These are phyloP conservation scores for Hyles euphorbiae DNA, from an alignment of 1,140 invertebrate genomes.

Conservation along the genomic window DNA sequence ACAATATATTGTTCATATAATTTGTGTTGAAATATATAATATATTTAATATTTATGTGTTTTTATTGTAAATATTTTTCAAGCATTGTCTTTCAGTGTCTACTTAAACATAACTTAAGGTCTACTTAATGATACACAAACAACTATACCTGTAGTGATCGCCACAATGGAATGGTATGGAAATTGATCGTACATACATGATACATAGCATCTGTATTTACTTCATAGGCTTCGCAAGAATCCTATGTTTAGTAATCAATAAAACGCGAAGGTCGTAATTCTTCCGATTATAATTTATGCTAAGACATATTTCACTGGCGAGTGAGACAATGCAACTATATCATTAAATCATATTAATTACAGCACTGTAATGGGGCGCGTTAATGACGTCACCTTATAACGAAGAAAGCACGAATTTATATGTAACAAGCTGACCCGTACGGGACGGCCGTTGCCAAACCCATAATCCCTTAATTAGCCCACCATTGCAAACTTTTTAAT, in stretches of 20 bases:
- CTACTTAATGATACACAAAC: neutral
- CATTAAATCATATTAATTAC: conserved; percentile 2
- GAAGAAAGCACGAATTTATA: conserved; percentile 63
- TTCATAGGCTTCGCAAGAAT: conserved; percentile 18
- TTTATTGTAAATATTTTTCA: no score
- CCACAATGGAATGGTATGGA: no score
- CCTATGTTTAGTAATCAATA: conserved; percentile 38
- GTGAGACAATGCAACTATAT: conserved; percentile 57
- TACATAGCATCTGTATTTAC: conserved; percentile 3
- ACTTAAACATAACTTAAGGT: no score
- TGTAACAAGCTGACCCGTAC: conserved; percentile 49
- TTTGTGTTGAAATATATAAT: no score
- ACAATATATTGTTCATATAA: no score
- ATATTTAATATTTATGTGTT: no score
- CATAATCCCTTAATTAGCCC: conserved; percentile 58
- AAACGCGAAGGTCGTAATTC: conserved; percentile 32
- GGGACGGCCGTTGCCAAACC: conserved; percentile 49
- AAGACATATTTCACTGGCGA: conserved; percentile 5
- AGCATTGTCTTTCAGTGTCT: no score
- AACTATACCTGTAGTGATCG: conserved; percentile 2
- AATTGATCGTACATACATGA: no score
- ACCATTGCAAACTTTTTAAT: conserved; percentile 27
- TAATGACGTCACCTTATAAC: conserved; percentile 70
- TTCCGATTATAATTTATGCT: conserved; percentile 16
- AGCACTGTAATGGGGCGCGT: conserved; percentile 39